Evolutionary conservation across 2,113 vertebrate species (phyloP).

Genomic region (Galeopterus variegatus): DNA sequence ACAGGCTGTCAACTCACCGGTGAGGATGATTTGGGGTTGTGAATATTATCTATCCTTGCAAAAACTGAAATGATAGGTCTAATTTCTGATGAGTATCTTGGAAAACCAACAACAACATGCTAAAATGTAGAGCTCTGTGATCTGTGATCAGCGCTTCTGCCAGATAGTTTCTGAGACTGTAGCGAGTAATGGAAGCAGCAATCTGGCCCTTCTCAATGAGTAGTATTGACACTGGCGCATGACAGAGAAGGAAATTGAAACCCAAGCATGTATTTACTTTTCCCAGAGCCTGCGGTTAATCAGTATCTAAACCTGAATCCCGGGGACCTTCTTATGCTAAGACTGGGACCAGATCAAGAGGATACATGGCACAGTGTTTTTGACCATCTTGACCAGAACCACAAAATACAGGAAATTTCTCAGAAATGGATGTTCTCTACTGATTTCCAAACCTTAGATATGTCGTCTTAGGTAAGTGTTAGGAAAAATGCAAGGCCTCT

Average conservation of each 20-base stretch:
- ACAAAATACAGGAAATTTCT: conserved; percentile 79
- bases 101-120: neutral
- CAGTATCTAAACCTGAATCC: conserved; percentile 35
- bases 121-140: neutral
- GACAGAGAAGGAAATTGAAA: conserved; percentile 50
- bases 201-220: neutral
- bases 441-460: conserved; percentile 84
- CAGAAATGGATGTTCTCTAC: conserved; percentile 78
- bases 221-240: neutral
- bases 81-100: neutral
- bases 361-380: neutral
- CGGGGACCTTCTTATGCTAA: conserved; percentile 51
- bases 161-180: neutral
- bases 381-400: conserved; percentile 79
- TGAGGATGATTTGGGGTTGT: neutral
- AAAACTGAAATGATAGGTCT: neutral
- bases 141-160: neutral
- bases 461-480: conserved; percentile 83
- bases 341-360: conserved; percentile 51
- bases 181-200: neutral
- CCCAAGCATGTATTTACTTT: neutral
- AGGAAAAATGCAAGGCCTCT: conserved; percentile 69
- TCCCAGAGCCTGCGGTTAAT: conserved; percentile 62
- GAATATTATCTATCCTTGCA: neutral
- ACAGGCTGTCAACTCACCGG: neutral